Conservation (phyloP, 2,797 vertebrate species). For the Selene dorsalis region DNA sequence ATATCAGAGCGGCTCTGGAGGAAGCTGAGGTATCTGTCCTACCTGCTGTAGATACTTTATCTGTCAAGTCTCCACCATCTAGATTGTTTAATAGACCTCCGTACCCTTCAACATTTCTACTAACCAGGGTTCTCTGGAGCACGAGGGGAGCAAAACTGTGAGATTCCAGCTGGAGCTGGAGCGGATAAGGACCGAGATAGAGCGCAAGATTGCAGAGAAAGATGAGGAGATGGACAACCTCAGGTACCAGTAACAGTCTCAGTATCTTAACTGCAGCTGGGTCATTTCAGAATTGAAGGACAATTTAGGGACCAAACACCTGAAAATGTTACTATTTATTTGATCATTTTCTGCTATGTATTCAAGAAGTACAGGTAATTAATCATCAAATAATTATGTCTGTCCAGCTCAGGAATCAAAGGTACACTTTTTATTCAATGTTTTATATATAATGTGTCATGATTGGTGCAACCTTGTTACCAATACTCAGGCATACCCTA, state of each 20-base stretch:
- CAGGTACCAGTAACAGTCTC: conserved; percentile 62
- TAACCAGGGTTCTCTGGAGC: conserved; percentile 91
- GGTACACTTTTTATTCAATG: too few species aligned
- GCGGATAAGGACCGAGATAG: conserved; percentile 90
- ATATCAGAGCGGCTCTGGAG: conserved; percentile 91
- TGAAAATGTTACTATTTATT: too few species aligned
- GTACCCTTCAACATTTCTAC: background rate
- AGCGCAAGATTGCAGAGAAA: conserved; percentile 89
- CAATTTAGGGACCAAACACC: too few species aligned
- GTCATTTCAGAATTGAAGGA: too few species aligned
- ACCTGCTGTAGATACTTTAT: background rate
- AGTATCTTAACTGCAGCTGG: too few species aligned
- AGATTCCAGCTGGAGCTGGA: conserved; percentile 90
- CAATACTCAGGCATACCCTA: too few species aligned
- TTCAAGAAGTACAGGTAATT: too few species aligned
- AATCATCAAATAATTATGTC: too few species aligned
- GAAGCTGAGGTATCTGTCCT: conserved; percentile 89
- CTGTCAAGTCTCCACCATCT: background rate
- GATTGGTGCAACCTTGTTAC: too few species aligned
- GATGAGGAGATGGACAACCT: conserved; percentile 91
- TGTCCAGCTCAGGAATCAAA: too few species aligned
- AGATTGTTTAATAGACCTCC: background rate
- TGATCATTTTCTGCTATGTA: too few species aligned
- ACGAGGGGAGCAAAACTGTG: conserved; percentile 92
- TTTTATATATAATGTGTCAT: too few species aligned